Evolutionary conservation across 2,113 vertebrate genomes (phyloP).

Genomic region (Aldabrachelys gigantea): DNA sequence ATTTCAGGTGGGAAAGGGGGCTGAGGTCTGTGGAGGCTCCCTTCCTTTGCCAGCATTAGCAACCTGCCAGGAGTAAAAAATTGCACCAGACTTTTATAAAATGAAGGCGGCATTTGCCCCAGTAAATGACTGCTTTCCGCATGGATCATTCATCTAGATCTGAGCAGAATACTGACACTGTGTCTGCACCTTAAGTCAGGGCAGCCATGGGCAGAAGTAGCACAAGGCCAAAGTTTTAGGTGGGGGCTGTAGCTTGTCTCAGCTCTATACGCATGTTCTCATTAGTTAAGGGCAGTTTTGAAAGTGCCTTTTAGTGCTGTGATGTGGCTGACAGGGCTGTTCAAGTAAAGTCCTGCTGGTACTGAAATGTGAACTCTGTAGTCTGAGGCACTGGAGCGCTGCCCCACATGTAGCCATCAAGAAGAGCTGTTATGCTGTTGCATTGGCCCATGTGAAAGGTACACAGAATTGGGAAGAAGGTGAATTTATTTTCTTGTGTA

Average conservation of each 20-base stretch:
- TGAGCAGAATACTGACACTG: background rate
- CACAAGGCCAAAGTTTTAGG: background rate
- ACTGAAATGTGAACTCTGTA: background rate
- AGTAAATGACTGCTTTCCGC: background rate
- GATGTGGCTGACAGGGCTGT: background rate
- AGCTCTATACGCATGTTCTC: background rate
- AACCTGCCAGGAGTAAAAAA: background rate
- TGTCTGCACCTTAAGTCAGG: background rate
- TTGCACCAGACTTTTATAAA: background rate
- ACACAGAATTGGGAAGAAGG: background rate
- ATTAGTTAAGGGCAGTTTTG: background rate
- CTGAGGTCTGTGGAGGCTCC: accelerated
- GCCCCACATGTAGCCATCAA: background rate
- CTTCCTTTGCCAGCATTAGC: background rate
- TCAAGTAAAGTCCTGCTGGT: background rate
- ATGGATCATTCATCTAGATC: background rate
- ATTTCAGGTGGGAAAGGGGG: background rate
- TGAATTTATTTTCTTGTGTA: background rate
- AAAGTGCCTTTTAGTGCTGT: background rate
- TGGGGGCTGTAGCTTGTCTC: background rate
- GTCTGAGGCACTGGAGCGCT: background rate
- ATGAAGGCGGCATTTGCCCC: background rate
- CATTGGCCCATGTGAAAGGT: background rate
- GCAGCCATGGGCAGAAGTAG: background rate
- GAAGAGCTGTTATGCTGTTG: background rate